These are phyloP conservation scores for Brachionus plicatilis DNA, from an alignment of 1,140 invertebrate genomes.

Conservation along the genomic window DNA sequence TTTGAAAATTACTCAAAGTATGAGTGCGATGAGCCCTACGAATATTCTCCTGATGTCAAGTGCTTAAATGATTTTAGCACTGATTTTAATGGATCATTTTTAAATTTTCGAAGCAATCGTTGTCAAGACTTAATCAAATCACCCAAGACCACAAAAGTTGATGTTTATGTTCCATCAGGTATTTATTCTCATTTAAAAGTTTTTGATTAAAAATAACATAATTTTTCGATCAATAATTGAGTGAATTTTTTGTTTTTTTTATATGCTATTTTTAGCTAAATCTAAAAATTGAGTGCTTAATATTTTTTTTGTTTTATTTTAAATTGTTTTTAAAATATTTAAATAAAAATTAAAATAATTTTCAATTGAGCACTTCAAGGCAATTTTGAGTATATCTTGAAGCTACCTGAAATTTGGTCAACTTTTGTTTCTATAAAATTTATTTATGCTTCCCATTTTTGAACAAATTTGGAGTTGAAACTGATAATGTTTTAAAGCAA, in stretches of 20 bases:
- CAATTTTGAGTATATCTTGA: too few species aligned
- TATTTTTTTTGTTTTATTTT: background rate
- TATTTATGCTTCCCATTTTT: too few species aligned
- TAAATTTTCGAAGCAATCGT: background rate
- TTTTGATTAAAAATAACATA: background rate
- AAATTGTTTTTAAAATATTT: background rate
- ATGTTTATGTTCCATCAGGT: constrained; percentile 10
- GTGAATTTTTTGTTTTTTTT: background rate
- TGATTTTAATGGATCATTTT: background rate
- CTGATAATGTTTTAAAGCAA: too few species aligned
- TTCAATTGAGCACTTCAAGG: too few species aligned
- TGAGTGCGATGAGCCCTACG: background rate
- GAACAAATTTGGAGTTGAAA: too few species aligned
- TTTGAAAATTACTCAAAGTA: background rate
- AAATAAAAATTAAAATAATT: too few species aligned
- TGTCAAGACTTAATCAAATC: background rate
- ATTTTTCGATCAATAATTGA: background rate
- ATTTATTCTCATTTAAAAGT: background rate
- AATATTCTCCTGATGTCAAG: background rate
- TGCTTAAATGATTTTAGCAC: background rate
- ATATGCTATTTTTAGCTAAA: background rate
- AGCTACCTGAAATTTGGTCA: too few species aligned
- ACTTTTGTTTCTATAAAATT: too few species aligned
- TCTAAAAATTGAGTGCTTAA: background rate
- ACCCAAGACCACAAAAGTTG: background rate